A percentile compares a stretch with the other conserved stretches of the same genome.
phyloP scores from a whole-genome alignment of 2,888 invertebrate species.

The Drosophila robusta region DNA sequence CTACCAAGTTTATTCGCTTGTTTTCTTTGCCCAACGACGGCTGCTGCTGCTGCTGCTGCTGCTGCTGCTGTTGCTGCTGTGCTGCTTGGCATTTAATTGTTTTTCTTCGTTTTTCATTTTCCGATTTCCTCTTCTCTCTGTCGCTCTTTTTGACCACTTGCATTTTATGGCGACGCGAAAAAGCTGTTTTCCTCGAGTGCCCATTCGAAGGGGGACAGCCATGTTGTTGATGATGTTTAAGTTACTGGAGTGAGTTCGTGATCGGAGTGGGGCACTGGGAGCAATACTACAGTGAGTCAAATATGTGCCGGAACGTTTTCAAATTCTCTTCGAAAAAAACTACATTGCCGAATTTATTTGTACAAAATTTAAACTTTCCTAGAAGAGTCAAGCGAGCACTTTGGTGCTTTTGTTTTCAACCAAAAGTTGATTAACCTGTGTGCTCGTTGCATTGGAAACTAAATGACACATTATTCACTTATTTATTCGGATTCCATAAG shows the following conservation, averaged over 20 bases:
- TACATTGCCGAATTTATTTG: too few relatives aligned
- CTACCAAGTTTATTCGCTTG: constrained; percentile 76
- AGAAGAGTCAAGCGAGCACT: too few relatives aligned
- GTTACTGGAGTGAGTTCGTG: constrained; percentile 42
- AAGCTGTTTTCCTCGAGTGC: constrained; percentile 72
- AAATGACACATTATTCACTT: too few relatives aligned
- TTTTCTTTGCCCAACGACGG: constrained; percentile 62
- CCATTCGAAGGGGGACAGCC: constrained; percentile 52
- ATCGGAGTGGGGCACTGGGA: constrained; percentile 4
- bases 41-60: constrained; percentile 13
- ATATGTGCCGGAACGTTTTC: not conserved
- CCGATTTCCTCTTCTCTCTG: constrained; percentile 34
- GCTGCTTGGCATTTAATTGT: constrained; percentile 67
- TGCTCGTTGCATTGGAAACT: too few relatives aligned
- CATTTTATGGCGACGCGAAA: constrained; percentile 79
- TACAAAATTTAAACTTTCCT: too few relatives aligned
- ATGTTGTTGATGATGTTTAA: constrained; percentile 79
- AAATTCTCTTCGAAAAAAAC: too few relatives aligned
- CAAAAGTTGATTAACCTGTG: too few relatives aligned
- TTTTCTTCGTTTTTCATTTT: constrained; percentile 59
- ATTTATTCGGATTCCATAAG: too few relatives aligned
- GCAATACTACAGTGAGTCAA: constrained; percentile 53
- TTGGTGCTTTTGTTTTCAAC: too few relatives aligned
- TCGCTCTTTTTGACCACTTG: constrained; percentile 66
- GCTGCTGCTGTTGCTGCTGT: constrained; percentile 24